Percentiles rank a stretch among this genome's conserved stretches.
Evolutionary conservation across 2,797 vertebrate species (phyloP).

Genomic region (Tamandua tetradactyla): DNA sequence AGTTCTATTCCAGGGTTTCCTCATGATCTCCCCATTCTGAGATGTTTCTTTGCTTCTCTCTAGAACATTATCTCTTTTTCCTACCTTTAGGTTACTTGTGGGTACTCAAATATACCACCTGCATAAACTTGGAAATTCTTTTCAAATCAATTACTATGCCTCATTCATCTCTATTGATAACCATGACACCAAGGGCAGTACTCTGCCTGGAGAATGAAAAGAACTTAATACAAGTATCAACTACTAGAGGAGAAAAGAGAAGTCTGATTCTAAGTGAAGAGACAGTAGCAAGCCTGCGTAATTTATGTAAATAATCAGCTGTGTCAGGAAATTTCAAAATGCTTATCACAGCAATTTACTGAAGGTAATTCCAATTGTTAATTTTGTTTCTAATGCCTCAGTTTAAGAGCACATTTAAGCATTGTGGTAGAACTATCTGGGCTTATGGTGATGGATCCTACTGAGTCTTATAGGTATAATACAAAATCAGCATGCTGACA

Average conservation of each 20-base stretch:
- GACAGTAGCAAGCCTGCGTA: background rate
- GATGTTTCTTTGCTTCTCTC: background rate
- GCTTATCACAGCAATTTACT: background rate
- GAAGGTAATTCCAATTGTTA: background rate
- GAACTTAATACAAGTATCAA: background rate
- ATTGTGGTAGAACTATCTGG: background rate
- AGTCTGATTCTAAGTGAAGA: background rate
- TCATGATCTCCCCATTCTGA: background rate
- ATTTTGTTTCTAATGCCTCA: background rate
- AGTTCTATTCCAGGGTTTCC: background rate
- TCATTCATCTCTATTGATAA: background rate
- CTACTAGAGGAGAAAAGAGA: background rate
- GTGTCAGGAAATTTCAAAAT: background rate
- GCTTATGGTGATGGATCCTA: background rate
- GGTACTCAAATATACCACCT: background rate
- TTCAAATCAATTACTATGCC: no score
- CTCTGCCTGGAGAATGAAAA: background rate
- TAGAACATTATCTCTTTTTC: rapidly evolving
- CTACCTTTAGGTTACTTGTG: background rate
- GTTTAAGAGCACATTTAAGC: background rate
- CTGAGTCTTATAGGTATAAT: conserved; percentile 5
- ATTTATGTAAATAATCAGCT: background rate
- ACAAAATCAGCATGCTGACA: conserved; percentile 31
- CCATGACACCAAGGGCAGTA: background rate
- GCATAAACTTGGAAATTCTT: background rate